A percentile compares a stretch with the other conserved stretches of the same genome.
These are phyloP conservation scores for Sphaerophoria taeniata DNA, from an alignment of 2,888 invertebrate genomes.

Conservation along the genomic window DNA sequence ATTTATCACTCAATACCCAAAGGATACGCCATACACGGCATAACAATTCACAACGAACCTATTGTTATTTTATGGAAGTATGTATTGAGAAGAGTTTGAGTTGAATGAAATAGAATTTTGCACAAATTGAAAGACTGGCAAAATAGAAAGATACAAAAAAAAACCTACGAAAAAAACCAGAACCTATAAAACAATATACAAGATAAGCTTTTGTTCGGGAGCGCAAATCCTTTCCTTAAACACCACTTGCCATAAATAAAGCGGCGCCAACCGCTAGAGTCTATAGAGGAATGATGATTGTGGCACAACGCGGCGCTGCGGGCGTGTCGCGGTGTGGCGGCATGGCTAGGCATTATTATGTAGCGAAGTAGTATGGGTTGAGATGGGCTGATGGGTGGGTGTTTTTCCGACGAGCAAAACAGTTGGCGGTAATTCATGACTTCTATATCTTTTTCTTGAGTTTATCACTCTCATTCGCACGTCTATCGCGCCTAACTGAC, in stretches of 20 bases:
- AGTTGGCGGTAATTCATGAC: conserved; percentile 49
- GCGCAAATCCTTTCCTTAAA: conserved; percentile 64
- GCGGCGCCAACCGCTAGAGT: conserved; percentile 60
- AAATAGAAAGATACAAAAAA: conserved; percentile 35
- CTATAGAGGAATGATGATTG: not conserved
- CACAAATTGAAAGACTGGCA: conserved; percentile 56
- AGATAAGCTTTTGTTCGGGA: conserved; percentile 62
- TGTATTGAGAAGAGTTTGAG: too few relatives aligned
- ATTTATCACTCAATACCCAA: conserved; percentile 45
- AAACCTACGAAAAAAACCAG: conserved; percentile 1
- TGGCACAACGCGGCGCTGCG: not conserved
- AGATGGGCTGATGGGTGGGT: conserved; percentile 5
- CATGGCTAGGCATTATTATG: too few relatives aligned
- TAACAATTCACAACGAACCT: too few relatives aligned
- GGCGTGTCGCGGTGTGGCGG: too few relatives aligned
- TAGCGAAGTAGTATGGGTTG: not conserved
- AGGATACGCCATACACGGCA: not conserved
- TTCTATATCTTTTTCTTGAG: conserved; percentile 52
- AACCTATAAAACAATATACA: conserved; percentile 56
- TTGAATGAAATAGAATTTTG: conserved; percentile 42
- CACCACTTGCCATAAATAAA: conserved; percentile 68
- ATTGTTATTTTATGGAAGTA: too few relatives aligned
- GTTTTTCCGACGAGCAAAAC: not conserved
- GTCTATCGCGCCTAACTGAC: conserved; percentile 68
- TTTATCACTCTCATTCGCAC: conserved; percentile 71